Percentiles rank a stretch among this genome's conserved stretches.
phyloP scores from a whole-genome alignment of 2,113 vertebrate species.

The Solea senegalensis region DNA sequence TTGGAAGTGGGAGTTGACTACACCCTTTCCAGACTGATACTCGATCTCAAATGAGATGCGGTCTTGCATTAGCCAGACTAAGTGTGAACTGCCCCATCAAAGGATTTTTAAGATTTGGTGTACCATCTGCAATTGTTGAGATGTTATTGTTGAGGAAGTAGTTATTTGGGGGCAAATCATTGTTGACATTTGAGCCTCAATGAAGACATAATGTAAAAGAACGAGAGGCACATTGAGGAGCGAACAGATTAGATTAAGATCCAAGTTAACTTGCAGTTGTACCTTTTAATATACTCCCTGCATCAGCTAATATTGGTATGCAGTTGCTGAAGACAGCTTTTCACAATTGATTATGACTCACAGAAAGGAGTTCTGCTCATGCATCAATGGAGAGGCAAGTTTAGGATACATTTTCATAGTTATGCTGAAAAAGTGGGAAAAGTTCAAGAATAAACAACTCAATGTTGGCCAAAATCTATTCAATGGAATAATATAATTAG shows the following conservation, averaged over 20 bases:
- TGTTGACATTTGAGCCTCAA: neutral
- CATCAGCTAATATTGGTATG: slow-evolving; percentile 12
- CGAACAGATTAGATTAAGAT: neutral
- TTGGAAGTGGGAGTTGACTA: too few species aligned
- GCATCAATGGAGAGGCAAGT: slow-evolving; percentile 1
- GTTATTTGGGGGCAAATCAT: neutral
- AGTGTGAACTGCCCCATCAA: too few species aligned
- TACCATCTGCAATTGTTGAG: neutral
- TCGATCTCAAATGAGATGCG: too few species aligned
- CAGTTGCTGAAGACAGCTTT: slow-evolving; percentile 14
- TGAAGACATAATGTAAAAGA: neutral
- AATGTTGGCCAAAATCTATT: too few species aligned
- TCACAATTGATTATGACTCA: slow-evolving; percentile 7
- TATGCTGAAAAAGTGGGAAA: neutral
- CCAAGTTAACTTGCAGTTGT: neutral
- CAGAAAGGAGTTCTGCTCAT: slow-evolving; percentile 17
- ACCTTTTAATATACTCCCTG: slow-evolving; percentile 2
- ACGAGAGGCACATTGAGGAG: neutral
- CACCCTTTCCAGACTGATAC: too few species aligned
- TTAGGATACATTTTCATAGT: slow-evolving; percentile 6
- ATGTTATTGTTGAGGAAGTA: neutral
- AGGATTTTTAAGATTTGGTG: neutral
- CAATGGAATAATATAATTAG: too few species aligned
- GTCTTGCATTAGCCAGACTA: too few species aligned
- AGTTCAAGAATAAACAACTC: neutral